Conservation (phyloP, 2,113 vertebrate genomes). For the Clarias gariepinus region DNA sequence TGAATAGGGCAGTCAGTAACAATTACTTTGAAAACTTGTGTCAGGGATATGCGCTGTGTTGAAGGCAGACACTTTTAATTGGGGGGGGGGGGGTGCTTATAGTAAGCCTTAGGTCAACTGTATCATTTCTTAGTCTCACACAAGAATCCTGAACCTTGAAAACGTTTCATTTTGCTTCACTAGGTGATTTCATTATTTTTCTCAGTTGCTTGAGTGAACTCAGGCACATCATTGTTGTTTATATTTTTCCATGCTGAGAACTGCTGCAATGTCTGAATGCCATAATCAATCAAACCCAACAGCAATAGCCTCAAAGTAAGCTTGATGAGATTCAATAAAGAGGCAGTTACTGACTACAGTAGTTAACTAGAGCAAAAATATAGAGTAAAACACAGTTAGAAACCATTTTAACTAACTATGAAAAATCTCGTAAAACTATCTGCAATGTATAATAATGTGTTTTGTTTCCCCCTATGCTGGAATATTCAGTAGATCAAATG, state of each 20-base stretch:
- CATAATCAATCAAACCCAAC: conserved; percentile 2
- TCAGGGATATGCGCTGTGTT: not conserved
- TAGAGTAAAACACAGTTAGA: not conserved
- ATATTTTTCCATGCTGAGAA: conserved; percentile 21
- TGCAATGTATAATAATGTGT: not conserved
- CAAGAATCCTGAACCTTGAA: not conserved
- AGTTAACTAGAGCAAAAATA: not conserved
- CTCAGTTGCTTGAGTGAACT: not conserved
- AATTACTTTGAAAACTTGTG: conserved; percentile 12
- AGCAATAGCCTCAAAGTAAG: not conserved
- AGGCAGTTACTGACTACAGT: not conserved
- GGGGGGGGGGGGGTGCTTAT: conserved; percentile 6
- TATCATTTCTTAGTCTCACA: not conserved
- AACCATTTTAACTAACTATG: not conserved
- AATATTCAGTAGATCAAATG: not conserved
- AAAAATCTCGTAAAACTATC: not conserved
- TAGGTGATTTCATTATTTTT: not conserved
- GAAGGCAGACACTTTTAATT: conserved; percentile 17
- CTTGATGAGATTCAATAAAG: not conserved
- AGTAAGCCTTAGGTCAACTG: not conserved
- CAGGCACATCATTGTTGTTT: conserved; percentile 26
- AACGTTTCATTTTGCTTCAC: not conserved
- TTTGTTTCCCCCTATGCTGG: not conserved
- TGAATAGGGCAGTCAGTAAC: not conserved
- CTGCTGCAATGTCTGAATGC: conserved; percentile 6